A percentile compares a stretch with the other conserved stretches of the same genome.
These are phyloP conservation scores for Diadumene lineata DNA, from an alignment of 92 coral and sea anemone genomes.

Conservation along the genomic window DNA sequence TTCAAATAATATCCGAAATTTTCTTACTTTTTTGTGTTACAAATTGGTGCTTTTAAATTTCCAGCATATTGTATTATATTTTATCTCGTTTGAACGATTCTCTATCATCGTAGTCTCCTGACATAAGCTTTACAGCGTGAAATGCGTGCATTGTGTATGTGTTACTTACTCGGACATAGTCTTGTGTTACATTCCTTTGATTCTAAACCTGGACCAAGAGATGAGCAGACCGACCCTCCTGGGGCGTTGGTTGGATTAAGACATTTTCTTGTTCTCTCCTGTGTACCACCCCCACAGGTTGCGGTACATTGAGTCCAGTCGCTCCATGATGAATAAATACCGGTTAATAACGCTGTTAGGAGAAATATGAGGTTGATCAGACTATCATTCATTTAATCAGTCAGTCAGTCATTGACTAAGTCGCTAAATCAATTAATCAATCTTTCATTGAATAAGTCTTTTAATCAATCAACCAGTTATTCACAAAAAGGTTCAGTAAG, in stretches of 20 bases:
- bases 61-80: too few relatives aligned
- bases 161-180: constrained; percentile 77
- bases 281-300: constrained; percentile 96
- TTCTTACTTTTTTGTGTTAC: too few relatives aligned
- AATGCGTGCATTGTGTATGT: background rate
- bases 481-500: background rate
- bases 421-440: background rate
- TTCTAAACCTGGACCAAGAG: constrained; percentile 85
- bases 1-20: too few relatives aligned
- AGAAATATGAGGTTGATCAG: background rate
- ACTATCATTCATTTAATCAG: background rate
- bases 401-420: background rate
- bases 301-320: constrained; percentile 81
- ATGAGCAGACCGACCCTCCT: constrained; percentile 83
- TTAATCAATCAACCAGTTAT: background rate
- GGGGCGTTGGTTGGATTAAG: constrained; percentile 62
- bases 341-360: constrained; percentile 59
- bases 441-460: background rate
- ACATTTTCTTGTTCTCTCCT: constrained; percentile 82
- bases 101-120: too few relatives aligned
- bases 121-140: too few relatives aligned
- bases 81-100: too few relatives aligned
- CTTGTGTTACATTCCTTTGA: constrained; percentile 84
- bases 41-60: too few relatives aligned
- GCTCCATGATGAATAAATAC: constrained; percentile 83